These are phyloP conservation scores for Helleia helle DNA, from an alignment of 2,888 invertebrate species.

Conservation along the genomic window DNA sequence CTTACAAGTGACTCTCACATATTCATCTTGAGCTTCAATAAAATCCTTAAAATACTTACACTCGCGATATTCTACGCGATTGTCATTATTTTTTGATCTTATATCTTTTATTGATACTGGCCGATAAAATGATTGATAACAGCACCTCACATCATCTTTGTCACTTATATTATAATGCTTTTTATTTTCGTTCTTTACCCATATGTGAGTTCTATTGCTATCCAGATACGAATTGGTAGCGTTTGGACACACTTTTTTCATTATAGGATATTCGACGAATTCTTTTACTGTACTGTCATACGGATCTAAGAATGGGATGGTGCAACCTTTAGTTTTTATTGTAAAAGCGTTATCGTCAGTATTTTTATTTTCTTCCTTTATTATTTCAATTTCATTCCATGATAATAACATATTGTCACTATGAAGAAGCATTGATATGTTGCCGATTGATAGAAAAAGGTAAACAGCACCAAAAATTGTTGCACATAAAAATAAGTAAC, in stretches of 20 bases:
- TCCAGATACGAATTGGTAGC: slow-evolving; percentile 54
- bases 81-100: slow-evolving; percentile 38
- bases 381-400: slow-evolving; percentile 8
- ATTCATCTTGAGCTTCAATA: slow-evolving; percentile 68
- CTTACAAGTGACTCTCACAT: slow-evolving; percentile 76
- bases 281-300: slow-evolving; percentile 60
- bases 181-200: slow-evolving; percentile 50
- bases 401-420: slow-evolving; percentile 13
- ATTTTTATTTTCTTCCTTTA: slow-evolving; percentile 4
- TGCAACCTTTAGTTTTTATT: slow-evolving; percentile 75
- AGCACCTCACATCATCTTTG: slow-evolving; percentile 57
- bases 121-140: slow-evolving; percentile 70
- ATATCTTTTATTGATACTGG: slow-evolving; percentile 43
- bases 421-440: slow-evolving; percentile 17
- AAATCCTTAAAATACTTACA: slow-evolving; percentile 55
- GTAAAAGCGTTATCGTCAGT: slow-evolving; percentile 32
- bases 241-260: slow-evolving; percentile 57
- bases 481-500: slow-evolving; percentile 29
- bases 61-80: slow-evolving; percentile 42
- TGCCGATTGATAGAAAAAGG: slow-evolving; percentile 26
- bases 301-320: slow-evolving; percentile 74
- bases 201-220: slow-evolving; percentile 72
- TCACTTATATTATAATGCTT: slow-evolving; percentile 56
- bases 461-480: slow-evolving; percentile 28
- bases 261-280: slow-evolving; percentile 51